Conservation (phyloP, 2,113 vertebrate species). For the Cyprinus carpio region DNA sequence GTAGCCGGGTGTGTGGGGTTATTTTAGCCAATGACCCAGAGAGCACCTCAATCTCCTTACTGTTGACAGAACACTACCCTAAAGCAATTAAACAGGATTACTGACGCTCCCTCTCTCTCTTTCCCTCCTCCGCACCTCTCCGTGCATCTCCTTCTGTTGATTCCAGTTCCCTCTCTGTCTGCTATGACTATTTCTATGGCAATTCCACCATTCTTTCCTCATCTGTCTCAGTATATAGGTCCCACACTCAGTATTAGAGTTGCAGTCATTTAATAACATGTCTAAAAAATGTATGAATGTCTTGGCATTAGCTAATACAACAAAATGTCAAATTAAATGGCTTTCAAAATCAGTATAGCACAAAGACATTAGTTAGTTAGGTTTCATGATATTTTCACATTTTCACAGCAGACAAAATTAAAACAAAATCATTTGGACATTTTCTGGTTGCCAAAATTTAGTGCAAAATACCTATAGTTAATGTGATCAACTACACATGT, state of each 20-base stretch:
- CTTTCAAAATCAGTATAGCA: neutral
- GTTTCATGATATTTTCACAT: neutral
- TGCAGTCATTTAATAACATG: neutral
- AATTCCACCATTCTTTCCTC: neutral
- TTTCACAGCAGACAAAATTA: neutral
- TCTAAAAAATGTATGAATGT: neutral
- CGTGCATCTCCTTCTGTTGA: constrained; percentile 26
- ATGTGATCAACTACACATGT: too few relatives aligned
- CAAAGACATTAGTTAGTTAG: neutral
- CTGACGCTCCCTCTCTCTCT: constrained; percentile 64
- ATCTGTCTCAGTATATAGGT: neutral
- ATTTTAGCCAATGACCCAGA: constrained; percentile 80
- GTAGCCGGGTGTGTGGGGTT: constrained; percentile 64
- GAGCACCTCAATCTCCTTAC: constrained; percentile 84
- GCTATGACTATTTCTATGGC: neutral
- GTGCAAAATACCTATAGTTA: neutral
- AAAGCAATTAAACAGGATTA: constrained; percentile 86
- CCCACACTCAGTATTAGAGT: neutral
- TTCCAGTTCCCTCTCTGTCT: neutral
- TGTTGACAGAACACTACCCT: constrained; percentile 76
- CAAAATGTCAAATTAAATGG: neutral
- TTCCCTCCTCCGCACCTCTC: constrained; percentile 44
- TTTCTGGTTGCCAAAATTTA: neutral
- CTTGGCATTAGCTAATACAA: neutral
- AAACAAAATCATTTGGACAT: neutral